These are phyloP conservation scores for Pholis gunnellus DNA, from an alignment of 2,113 vertebrate genomes.

Conservation along the genomic window DNA sequence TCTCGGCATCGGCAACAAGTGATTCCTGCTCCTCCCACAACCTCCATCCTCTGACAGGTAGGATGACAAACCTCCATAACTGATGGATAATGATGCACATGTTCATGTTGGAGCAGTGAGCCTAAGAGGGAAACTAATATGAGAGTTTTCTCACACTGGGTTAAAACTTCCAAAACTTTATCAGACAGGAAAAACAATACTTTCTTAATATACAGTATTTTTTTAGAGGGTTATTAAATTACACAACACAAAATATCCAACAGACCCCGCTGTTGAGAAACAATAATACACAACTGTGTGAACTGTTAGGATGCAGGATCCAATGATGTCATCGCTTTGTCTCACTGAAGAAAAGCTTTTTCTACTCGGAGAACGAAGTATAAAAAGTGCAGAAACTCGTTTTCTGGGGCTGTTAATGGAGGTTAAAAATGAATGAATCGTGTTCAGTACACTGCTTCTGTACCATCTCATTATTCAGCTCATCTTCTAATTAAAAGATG, in stretches of 20 bases:
- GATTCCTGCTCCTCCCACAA: slow-evolving; percentile 17
- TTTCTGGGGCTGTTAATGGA: background rate
- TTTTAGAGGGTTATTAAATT: background rate
- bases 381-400: slow-evolving; percentile 25
- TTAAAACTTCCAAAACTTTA: background rate
- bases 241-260: too few species aligned
- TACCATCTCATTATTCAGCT: slow-evolving; percentile 62
- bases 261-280: background rate
- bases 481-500: slow-evolving; percentile 58
- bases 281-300: background rate
- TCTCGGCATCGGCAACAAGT: slow-evolving; percentile 15
- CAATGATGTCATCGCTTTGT: background rate
- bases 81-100: background rate
- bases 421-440: slow-evolving; percentile 29
- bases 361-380: slow-evolving; percentile 7
- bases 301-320: background rate
- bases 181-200: too few species aligned
- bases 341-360: background rate
- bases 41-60: slow-evolving; percentile 59
- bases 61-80: slow-evolving; percentile 1
- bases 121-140: too few species aligned
- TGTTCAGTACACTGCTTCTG: slow-evolving; percentile 21
- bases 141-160: background rate
- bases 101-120: background rate
- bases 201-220: too few species aligned